These are phyloP conservation scores for Ochropacha duplaris DNA, from an alignment of 2,888 invertebrate genomes.

Conservation along the genomic window DNA sequence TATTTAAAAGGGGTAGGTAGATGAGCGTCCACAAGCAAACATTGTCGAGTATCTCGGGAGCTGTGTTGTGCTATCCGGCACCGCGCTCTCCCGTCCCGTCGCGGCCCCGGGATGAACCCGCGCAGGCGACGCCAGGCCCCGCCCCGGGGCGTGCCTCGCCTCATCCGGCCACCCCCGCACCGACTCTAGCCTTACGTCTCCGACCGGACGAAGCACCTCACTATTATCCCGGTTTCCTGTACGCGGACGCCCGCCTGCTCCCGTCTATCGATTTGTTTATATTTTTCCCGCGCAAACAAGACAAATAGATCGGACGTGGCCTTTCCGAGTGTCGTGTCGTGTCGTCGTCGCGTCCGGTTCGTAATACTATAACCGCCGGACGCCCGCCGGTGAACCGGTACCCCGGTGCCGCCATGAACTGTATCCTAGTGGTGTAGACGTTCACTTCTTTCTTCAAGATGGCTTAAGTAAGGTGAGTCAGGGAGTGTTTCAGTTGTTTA, in stretches of 20 bases:
- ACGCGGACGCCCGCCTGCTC: slow-evolving; percentile 75
- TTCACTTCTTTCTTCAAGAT: slow-evolving; percentile 15
- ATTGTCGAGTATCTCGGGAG: slow-evolving; percentile 6
- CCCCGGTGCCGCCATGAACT: slow-evolving; percentile 26
- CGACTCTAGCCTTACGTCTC: slow-evolving; percentile 26
- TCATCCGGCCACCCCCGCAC: slow-evolving; percentile 28
- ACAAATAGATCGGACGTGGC: slow-evolving; percentile 60
- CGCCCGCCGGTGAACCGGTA: slow-evolving; percentile 28
- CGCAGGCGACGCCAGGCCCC: slow-evolving; percentile 47
- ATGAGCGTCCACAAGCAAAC: slow-evolving; percentile 5
- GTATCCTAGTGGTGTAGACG: slow-evolving; percentile 22
- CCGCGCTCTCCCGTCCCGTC: slow-evolving; percentile 36
- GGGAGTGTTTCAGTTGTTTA: neutral
- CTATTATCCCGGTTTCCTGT: slow-evolving; percentile 82
- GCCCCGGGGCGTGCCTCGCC: slow-evolving; percentile 50
- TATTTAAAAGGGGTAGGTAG: neutral
- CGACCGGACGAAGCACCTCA: slow-evolving; percentile 64
- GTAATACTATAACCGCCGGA: slow-evolving; percentile 6
- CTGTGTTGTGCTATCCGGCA: slow-evolving; percentile 19
- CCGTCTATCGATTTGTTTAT: slow-evolving; percentile 80
- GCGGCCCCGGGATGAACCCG: slow-evolving; percentile 32
- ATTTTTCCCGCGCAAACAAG: slow-evolving; percentile 72
- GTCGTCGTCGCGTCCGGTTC: slow-evolving; percentile 35
- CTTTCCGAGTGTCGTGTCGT: slow-evolving; percentile 56
- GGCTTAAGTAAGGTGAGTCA: slow-evolving; percentile 31